A percentile compares a stretch with the other conserved stretches of the same genome.
Evolutionary conservation across 2,797 vertebrate species (phyloP).

Genomic region (Brachyrhaphis roseni): DNA sequence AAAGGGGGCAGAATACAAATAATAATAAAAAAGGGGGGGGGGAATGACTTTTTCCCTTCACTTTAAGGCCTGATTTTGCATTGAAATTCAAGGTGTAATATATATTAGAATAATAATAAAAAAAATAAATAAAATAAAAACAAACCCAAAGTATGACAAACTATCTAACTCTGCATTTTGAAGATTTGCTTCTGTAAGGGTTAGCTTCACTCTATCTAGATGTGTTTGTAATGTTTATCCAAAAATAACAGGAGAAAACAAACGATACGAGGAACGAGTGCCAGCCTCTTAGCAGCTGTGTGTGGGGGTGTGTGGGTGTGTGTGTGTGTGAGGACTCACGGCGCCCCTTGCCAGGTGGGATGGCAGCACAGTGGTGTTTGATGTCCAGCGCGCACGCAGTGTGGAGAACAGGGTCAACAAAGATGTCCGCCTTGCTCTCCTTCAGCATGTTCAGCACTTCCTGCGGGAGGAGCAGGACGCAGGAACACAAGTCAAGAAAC

Average conservation of each 20-base stretch:
- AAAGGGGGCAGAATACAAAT: not conserved
- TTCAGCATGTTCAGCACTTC: conserved; percentile 98
- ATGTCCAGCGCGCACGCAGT: conserved; percentile 97
- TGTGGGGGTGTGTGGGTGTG: not conserved
- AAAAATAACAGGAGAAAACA: not conserved
- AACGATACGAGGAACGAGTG: not conserved
- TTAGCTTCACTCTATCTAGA: not conserved
- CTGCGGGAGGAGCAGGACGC: conserved; percentile 62
- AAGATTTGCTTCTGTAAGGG: not conserved
- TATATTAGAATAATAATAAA: not conserved
- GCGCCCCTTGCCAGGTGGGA: conserved; percentile 91
- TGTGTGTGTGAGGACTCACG: conserved; percentile 82
- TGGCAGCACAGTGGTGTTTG: conserved; percentile 97
- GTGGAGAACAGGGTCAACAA: conserved; percentile 96
- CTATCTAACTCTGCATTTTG: not conserved
- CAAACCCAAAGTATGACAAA: not conserved
- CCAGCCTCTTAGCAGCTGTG: no score
- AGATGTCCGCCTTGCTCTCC: conserved; percentile 98
- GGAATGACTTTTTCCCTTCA: no score
- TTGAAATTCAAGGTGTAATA: no score
- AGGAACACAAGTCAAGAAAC: not conserved
- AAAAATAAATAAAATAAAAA: not conserved
- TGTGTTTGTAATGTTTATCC: not conserved
- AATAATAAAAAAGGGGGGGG: no score
- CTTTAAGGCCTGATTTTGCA: no score